Conservation (phyloP, 1,140 invertebrate genomes). For the Drosophila paulistorum region DNA sequence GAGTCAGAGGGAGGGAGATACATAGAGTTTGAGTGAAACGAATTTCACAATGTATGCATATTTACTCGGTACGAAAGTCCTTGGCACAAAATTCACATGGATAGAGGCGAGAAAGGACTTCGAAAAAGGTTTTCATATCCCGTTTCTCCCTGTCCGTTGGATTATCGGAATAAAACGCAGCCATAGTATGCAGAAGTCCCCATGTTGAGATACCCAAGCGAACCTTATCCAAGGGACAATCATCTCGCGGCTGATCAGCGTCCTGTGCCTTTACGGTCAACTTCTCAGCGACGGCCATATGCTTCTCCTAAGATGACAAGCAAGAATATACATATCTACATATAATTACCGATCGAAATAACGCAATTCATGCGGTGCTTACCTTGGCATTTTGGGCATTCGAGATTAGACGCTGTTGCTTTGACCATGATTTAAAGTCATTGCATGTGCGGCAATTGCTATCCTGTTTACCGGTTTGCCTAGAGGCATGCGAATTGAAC, state of each 20-base stretch:
- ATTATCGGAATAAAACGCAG: conserved; percentile 95
- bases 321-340: not conserved
- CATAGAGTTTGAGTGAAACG: conserved; percentile 28
- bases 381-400: conserved; percentile 82
- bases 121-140: conserved; percentile 93
- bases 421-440: conserved; percentile 90
- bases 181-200: conserved; percentile 98
- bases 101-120: conserved; percentile 95
- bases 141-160: conserved; percentile 89
- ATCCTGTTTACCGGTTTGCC: conserved; percentile 54
- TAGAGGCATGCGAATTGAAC: conserved; percentile 31
- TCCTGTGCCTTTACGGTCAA: conserved; percentile 4
- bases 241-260: conserved; percentile 56
- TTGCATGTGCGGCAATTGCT: conserved; percentile 87
- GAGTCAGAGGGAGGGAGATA: conserved; percentile 2
- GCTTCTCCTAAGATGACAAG: conserved; percentile 45
- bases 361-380: conserved; percentile 16
- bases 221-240: conserved; percentile 92
- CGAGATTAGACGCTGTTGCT: conserved; percentile 84
- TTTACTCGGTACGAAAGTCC: conserved; percentile 93
- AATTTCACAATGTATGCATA: conserved; percentile 39
- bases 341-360: not conserved
- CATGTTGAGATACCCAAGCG: conserved; percentile 91
- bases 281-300: conserved; percentile 44
- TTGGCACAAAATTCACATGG: conserved; percentile 96